These are phyloP conservation scores for Hippocampus mohnikei DNA, from an alignment of 2,113 vertebrate genomes.

Conservation along the genomic window DNA sequence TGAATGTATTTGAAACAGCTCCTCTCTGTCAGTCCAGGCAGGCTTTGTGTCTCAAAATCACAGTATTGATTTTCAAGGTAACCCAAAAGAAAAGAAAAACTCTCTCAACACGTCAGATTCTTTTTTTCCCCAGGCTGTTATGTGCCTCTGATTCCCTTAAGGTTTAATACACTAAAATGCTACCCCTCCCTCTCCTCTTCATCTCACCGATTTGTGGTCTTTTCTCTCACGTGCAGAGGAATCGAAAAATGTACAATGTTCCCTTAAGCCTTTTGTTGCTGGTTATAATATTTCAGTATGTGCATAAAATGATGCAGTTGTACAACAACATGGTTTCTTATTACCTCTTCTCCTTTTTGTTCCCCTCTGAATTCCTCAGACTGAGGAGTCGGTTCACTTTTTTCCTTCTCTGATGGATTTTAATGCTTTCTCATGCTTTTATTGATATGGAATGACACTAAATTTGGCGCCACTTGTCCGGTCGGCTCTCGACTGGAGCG, in stretches of 20 bases:
- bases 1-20: slow-evolving; percentile 59
- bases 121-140: slow-evolving; percentile 47
- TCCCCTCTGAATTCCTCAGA: slow-evolving; percentile 52
- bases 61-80: slow-evolving; percentile 69
- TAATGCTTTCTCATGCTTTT: slow-evolving; percentile 74
- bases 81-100: slow-evolving; percentile 41
- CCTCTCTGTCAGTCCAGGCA: slow-evolving; percentile 40
- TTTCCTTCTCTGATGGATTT: slow-evolving; percentile 67
- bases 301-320: slow-evolving; percentile 60
- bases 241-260: slow-evolving; percentile 52
- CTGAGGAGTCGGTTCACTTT: slow-evolving; percentile 23
- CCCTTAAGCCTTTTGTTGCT: slow-evolving; percentile 51
- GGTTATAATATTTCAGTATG: slow-evolving; percentile 62
- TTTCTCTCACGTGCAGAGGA: slow-evolving; percentile 10
- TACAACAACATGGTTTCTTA: slow-evolving; percentile 58
- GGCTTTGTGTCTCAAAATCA: slow-evolving; percentile 64
- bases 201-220: slow-evolving; percentile 23
- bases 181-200: slow-evolving; percentile 14
- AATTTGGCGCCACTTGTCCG: slow-evolving; percentile 73
- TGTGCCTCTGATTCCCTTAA: slow-evolving; percentile 50
- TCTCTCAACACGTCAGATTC: slow-evolving; percentile 37
- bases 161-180: slow-evolving; percentile 59
- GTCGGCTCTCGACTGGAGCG: slow-evolving; percentile 63
- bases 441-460: slow-evolving; percentile 79
- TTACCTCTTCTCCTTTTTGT: slow-evolving; percentile 56